Conservation (phyloP, 2,797 vertebrate genomes). For the Coluber constrictor region DNA sequence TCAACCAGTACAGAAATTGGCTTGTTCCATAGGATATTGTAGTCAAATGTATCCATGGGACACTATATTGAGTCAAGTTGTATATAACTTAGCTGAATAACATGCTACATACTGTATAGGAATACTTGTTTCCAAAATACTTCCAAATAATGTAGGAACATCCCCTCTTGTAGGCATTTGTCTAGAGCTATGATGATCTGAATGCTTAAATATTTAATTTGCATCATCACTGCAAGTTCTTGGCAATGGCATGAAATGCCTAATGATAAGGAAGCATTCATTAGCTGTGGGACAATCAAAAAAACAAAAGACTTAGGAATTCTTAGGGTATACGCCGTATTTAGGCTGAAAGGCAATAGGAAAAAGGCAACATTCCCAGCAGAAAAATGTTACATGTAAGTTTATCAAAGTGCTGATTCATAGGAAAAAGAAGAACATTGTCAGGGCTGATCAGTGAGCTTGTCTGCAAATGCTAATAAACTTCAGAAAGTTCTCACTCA, state of each 20-base stretch:
- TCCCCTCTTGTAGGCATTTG: not conserved
- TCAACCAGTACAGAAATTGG: not conserved
- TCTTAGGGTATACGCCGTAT: not conserved
- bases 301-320: not conserved
- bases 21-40: not conserved
- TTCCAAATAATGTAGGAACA: not conserved
- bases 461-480: not conserved
- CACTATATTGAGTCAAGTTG: not conserved
- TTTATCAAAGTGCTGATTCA: not conserved
- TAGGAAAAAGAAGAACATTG: not conserved
- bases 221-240: not conserved
- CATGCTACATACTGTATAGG: not conserved
- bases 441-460: not conserved
- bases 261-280: not conserved
- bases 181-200: not conserved
- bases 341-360: not conserved
- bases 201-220: not conserved
- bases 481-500: not conserved
- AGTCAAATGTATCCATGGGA: not conserved
- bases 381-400: not conserved
- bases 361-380: not conserved
- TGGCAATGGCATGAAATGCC: not conserved
- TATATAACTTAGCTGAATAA: not conserved
- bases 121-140: not conserved
- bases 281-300: not conserved